phyloP scores from a whole-genome alignment of 2,888 invertebrate genomes.

The Rhodophaea formosa region DNA sequence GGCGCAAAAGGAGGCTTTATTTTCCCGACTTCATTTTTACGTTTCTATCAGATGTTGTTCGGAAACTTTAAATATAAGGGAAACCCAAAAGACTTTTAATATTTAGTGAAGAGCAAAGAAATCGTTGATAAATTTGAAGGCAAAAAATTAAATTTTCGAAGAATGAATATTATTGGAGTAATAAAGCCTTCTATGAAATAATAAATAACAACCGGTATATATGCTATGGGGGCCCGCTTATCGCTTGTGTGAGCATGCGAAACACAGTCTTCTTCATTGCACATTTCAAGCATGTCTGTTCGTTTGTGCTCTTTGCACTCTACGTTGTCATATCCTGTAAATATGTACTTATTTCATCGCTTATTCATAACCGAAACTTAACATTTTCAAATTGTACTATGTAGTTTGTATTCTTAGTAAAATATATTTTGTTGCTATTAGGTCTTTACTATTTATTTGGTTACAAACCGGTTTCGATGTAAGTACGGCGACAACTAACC shows the following conservation, averaged over 20 bases:
- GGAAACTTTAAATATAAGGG: no score
- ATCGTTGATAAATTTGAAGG: no score
- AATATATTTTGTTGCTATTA: slow-evolving; percentile 18
- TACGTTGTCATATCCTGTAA: slow-evolving; percentile 15
- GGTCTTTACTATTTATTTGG: slow-evolving; percentile 33
- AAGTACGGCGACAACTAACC: slow-evolving; percentile 22
- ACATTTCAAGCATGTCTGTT: slow-evolving; percentile 27
- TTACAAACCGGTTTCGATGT: slow-evolving; percentile 32
- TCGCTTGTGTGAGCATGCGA: slow-evolving; percentile 46
- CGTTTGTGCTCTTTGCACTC: slow-evolving; percentile 7
- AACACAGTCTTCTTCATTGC: slow-evolving; percentile 38
- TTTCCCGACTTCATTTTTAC: slow-evolving; percentile 8
- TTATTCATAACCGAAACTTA: slow-evolving; percentile 4
- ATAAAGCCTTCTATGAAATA: slow-evolving; percentile 50
- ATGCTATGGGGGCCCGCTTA: slow-evolving; percentile 56
- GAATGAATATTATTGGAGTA: slow-evolving; percentile 23
- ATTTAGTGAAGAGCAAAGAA: no score
- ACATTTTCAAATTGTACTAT: slow-evolving; percentile 13
- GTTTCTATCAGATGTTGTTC: not conserved
- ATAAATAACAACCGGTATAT: slow-evolving; percentile 46
- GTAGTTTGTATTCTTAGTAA: slow-evolving; percentile 16
- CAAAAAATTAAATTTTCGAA: no score
- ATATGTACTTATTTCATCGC: slow-evolving; percentile 4
- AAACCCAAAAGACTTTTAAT: no score
- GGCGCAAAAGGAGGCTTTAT: slow-evolving; percentile 47